Conservation (phyloP, 2,888 invertebrate species). For the Drosophila merina region DNA sequence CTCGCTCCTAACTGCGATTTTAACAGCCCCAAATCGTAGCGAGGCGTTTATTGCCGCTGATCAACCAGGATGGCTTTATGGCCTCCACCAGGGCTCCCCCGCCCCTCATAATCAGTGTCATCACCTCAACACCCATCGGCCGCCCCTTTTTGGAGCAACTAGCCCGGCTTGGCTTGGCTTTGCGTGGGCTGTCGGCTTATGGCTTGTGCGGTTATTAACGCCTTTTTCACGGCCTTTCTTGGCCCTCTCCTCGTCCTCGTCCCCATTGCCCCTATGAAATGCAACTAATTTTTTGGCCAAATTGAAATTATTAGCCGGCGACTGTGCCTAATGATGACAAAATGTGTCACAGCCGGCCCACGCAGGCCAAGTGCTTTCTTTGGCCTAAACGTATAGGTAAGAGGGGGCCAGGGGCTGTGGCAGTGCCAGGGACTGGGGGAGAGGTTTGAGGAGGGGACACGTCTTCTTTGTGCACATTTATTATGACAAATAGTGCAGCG, state of each 20-base stretch:
- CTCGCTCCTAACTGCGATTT: constrained; percentile 20
- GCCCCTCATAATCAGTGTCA: constrained; percentile 75
- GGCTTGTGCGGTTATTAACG: constrained; percentile 63
- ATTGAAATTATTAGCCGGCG: constrained; percentile 78
- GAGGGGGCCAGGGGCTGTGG: background rate
- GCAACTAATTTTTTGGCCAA: constrained; percentile 70
- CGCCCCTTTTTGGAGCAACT: constrained; percentile 32
- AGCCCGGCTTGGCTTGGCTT: constrained; percentile 30
- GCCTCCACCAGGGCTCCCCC: background rate
- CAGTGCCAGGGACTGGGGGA: too few species aligned
- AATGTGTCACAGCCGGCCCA: constrained; percentile 80
- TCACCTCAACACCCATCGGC: constrained; percentile 64
- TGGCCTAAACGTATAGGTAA: background rate
- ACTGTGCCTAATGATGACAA: constrained; percentile 81
- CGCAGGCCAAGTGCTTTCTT: constrained; percentile 64
- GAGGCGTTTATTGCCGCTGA: constrained; percentile 26
- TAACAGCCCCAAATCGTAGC: constrained; percentile 17
- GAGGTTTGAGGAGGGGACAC: background rate
- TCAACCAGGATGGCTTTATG: constrained; percentile 32
- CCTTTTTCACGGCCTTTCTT: constrained; percentile 43
- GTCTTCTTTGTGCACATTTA: constrained; percentile 60
- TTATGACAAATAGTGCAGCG: constrained; percentile 79
- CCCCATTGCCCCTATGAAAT: constrained; percentile 28
- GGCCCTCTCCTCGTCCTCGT: constrained; percentile 15
- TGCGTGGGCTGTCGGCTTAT: constrained; percentile 70